These are phyloP conservation scores for Platysteira castanea DNA, from an alignment of 2,113 vertebrate species.

Conservation along the genomic window DNA sequence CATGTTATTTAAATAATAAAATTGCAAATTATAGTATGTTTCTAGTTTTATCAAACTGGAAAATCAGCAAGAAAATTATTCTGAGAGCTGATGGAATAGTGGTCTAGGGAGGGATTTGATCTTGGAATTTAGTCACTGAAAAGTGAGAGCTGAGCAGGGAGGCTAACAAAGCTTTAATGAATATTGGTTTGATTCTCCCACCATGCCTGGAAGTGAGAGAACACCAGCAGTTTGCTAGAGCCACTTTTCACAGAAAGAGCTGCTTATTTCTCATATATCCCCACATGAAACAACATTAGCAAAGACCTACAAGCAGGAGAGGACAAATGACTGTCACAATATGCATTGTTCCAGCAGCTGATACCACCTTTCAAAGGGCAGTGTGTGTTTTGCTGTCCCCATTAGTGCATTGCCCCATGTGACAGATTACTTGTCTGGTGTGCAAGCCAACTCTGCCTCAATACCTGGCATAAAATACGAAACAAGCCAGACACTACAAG, in stretches of 20 bases:
- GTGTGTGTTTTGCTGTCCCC: not conserved
- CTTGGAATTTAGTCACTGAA: not conserved
- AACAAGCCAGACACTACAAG: not conserved
- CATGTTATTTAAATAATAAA: not conserved
- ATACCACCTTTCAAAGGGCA: not conserved
- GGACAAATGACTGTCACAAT: not conserved
- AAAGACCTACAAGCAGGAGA: not conserved
- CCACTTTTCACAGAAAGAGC: not conserved
- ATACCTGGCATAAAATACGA: not conserved
- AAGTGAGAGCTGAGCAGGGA: not conserved
- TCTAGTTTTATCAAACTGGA: not conserved
- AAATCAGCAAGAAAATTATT: not conserved
- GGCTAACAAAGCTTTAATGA: not conserved
- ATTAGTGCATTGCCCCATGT: not conserved
- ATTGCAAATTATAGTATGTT: not conserved
- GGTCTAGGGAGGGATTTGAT: not conserved
- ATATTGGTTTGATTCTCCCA: not conserved
- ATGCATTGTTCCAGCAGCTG: not conserved
- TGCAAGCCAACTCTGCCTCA: not conserved
- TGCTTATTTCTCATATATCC: not conserved
- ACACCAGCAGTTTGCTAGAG: not conserved
- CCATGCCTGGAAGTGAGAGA: not conserved
- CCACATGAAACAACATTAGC: not conserved
- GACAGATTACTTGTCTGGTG: not conserved
- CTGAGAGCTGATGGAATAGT: not conserved